A percentile compares a stretch with the other conserved stretches of the same genome.
These are phyloP conservation scores for Oasisia sp. DNA, from an alignment of 2,888 invertebrate genomes.

Conservation along the genomic window DNA sequence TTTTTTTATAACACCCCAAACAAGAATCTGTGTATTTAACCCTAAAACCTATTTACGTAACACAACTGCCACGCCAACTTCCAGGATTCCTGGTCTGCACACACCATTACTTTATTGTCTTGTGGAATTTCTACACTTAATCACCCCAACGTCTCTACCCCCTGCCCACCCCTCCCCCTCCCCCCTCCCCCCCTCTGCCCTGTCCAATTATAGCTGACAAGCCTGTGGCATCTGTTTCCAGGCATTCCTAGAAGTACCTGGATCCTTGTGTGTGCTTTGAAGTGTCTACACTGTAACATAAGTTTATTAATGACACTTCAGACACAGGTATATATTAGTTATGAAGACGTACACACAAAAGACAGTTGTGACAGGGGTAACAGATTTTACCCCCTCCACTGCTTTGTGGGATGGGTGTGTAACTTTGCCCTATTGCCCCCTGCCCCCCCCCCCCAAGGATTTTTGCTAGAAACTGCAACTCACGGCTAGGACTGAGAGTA, in stretches of 20 bases:
- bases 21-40: background rate
- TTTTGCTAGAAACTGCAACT: background rate
- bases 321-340: background rate
- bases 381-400: background rate
- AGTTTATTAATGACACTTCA: background rate
- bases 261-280: background rate
- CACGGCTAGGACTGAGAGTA: background rate
- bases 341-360: background rate
- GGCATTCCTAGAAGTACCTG: background rate
- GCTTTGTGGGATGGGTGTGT: background rate
- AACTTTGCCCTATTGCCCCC: background rate
- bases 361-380: background rate
- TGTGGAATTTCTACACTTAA: background rate
- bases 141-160: background rate
- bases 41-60: background rate
- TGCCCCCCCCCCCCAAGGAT: background rate
- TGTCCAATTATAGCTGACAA: conserved; percentile 17
- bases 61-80: background rate
- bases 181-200: background rate
- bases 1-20: background rate
- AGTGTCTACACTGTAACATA: background rate
- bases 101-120: background rate
- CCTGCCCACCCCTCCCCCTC: background rate
- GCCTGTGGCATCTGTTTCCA: background rate
- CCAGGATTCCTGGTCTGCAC: background rate